phyloP scores from a whole-genome alignment of 1,140 invertebrate genomes.

The Drosophila watanabei region DNA sequence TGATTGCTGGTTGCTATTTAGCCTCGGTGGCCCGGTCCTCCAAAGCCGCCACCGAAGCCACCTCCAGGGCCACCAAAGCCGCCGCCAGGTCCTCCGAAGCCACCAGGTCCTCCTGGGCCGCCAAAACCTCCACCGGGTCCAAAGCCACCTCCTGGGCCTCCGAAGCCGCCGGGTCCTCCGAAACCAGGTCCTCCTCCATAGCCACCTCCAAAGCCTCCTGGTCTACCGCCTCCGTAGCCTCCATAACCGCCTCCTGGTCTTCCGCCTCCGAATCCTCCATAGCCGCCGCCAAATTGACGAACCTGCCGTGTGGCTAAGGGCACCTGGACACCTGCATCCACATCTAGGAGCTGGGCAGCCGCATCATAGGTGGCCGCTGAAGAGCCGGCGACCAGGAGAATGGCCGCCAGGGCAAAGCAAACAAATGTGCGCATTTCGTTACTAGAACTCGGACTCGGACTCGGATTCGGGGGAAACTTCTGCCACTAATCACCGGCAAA shows the following conservation, averaged over 20 bases:
- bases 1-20: conserved; percentile 10
- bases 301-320: conserved; percentile 1
- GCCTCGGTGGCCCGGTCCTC: conserved; percentile 5
- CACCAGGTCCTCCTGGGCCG: conserved; percentile 10
- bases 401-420: conserved; percentile 35
- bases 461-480: conserved; percentile 27
- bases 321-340: conserved; percentile 39
- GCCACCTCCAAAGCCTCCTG: neutral
- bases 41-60: conserved; percentile 12
- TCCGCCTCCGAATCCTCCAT: conserved; percentile 6
- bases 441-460: neutral
- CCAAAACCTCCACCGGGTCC: conserved; percentile 6
- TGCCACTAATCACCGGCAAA: conserved; percentile 57
- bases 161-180: conserved; percentile 5
- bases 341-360: conserved; percentile 18
- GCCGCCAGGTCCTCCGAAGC: neutral
- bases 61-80: conserved; percentile 16
- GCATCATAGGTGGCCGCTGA: conserved; percentile 28
- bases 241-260: conserved; percentile 8
- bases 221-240: neutral
- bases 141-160: neutral
- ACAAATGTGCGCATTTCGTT: conserved; percentile 51
- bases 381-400: conserved; percentile 25
- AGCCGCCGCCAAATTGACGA: conserved; percentile 25
- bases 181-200: conserved; percentile 6